A percentile compares a stretch with the other conserved stretches of the same genome.
Conservation (phyloP, 1,140 invertebrate species). For the Eufriesea mexicana region DNA sequence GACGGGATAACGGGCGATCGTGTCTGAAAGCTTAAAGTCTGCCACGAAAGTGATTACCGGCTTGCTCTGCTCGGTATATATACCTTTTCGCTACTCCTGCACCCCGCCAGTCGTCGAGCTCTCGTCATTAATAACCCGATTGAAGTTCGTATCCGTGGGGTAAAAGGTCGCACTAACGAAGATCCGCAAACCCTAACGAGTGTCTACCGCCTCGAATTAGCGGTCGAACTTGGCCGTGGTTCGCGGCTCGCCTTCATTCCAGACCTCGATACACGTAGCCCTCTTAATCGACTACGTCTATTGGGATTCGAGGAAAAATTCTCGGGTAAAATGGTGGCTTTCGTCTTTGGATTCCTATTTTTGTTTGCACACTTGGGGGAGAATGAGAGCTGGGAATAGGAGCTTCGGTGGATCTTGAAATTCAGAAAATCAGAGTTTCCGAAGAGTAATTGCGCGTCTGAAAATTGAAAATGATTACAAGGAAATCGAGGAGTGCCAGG, state of each 20-base stretch:
- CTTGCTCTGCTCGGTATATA: conserved; percentile 32
- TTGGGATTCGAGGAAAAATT: background rate
- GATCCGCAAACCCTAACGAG: conserved; percentile 56
- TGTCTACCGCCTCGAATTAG: conserved; percentile 54
- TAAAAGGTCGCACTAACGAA: conserved; percentile 65
- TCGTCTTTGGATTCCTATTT: too few species aligned
- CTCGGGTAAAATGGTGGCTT: background rate
- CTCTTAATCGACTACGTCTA: too few species aligned
- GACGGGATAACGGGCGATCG: conserved; percentile 64
- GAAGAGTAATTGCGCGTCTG: too few species aligned
- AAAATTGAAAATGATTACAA: too few species aligned
- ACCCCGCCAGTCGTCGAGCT: background rate
- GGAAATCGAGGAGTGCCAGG: too few species aligned
- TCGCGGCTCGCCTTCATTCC: background rate
- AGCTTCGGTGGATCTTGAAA: too few species aligned
- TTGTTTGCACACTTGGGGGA: too few species aligned
- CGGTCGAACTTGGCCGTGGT: conserved; percentile 28
- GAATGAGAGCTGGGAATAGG: too few species aligned
- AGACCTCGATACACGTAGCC: background rate
- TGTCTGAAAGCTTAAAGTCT: conserved; percentile 68
- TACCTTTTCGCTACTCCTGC: background rate
- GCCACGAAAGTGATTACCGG: conserved; percentile 65
- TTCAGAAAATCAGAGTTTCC: too few species aligned
- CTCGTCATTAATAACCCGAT: conserved; percentile 65
- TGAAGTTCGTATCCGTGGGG: conserved; percentile 48